Conservation (phyloP, 2,888 invertebrate species). For the Apamea epomidion region DNA sequence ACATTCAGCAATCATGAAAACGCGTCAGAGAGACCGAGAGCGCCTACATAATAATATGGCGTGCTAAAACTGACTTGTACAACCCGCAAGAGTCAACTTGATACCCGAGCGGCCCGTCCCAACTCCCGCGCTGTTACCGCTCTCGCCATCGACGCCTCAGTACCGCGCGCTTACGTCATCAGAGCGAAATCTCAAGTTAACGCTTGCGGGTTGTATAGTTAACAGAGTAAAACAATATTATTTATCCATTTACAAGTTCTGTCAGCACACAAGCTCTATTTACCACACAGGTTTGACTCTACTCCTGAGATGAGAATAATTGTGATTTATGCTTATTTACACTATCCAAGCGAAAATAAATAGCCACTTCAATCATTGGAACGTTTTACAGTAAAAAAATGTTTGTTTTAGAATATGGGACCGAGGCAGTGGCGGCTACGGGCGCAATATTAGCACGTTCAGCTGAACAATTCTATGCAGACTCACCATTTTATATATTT, state of each 20-base stretch:
- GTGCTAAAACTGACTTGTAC: not conserved
- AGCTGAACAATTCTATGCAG: constrained; percentile 88
- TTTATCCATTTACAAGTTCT: constrained; percentile 7
- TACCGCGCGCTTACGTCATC: not conserved
- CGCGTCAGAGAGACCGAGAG: not conserved
- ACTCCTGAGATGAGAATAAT: constrained; percentile 9
- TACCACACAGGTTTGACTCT: constrained; percentile 12
- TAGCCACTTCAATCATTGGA: not conserved
- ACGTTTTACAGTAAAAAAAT: too few relatives aligned
- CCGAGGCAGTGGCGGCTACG: constrained; percentile 93
- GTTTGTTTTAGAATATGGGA: constrained; percentile 91
- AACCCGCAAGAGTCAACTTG: not conserved
- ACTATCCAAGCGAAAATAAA: not conserved
- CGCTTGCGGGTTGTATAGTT: not conserved
- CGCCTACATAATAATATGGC: not conserved
- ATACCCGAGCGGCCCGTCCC: not conserved
- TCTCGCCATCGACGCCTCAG: not conserved
- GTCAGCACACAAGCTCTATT: constrained; percentile 20
- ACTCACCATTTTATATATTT: constrained; percentile 94
- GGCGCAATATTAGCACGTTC: constrained; percentile 89
- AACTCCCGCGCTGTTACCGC: not conserved
- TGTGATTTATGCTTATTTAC: not conserved
- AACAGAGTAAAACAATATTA: not conserved
- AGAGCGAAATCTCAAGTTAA: not conserved
- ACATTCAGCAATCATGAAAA: not conserved